phyloP scores from a whole-genome alignment of 2,888 invertebrate species.

The Camponotus fellah region DNA sequence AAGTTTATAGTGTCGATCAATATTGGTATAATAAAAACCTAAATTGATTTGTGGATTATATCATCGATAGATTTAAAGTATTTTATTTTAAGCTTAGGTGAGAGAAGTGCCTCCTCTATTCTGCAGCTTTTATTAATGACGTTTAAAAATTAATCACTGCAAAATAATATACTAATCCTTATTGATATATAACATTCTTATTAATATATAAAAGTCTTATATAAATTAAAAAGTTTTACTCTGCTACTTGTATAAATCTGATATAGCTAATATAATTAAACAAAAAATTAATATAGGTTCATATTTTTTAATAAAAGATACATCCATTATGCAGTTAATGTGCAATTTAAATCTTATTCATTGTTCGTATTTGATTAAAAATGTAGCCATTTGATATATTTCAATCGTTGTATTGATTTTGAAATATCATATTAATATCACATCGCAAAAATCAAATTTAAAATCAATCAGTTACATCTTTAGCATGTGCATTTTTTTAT shows the following conservation, averaged over 20 bases:
- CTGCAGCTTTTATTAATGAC: conserved; percentile 75
- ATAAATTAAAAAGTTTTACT: conserved; percentile 59
- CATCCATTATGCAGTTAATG: conserved; percentile 33
- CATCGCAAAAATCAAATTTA: not conserved
- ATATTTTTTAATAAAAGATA: conserved; percentile 60
- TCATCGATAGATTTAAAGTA: conserved; percentile 62
- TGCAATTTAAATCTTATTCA: not conserved
- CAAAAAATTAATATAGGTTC: conserved; percentile 67
- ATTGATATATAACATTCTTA: conserved; percentile 22
- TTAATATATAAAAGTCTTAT: not conserved
- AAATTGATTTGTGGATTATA: conserved; percentile 54
- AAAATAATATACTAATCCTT: conserved; percentile 53
- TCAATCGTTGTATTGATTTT: not conserved
- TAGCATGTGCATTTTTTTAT: not conserved
- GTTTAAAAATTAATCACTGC: conserved; percentile 55
- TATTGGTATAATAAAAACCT: not conserved
- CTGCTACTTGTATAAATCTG: not conserved
- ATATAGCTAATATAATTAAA: not conserved
- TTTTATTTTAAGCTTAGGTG: conserved; percentile 69
- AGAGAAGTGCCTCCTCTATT: conserved; percentile 77
- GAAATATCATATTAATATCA: not conserved
- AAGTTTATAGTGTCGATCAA: not conserved
- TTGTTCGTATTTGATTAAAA: not conserved
- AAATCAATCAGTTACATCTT: not conserved
- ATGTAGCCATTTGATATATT: not conserved